Evolutionary conservation across 1,140 invertebrate species (phyloP), one percentile per base, ranked within the genome.

Genomic region (Andrena cerasifolii): DNA sequence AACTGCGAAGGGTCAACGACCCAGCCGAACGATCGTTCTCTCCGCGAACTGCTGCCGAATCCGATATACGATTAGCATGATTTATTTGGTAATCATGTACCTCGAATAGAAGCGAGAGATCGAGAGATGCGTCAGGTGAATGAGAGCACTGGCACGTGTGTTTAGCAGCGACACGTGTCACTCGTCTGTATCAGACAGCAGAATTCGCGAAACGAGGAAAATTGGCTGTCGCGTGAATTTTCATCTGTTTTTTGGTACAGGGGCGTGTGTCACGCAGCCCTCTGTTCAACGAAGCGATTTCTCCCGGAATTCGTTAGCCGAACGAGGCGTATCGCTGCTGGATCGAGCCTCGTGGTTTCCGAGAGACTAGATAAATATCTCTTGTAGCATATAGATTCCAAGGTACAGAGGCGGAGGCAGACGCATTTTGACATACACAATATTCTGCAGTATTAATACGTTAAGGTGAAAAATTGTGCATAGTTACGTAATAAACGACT

Each of bases 361-460:
- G 47, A 45, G 54, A 66, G 83, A 84, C 67, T 84, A 85, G 82
- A 68, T 67, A 80, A 67, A 74, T 85, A 85, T 80, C 73, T 85
- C 80, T 82, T 83, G 80, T 81, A 86, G 78, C 43, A 78, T 81
- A 83, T 80, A 83, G 80, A 12, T n/a, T 65, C 54, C 59, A 43
- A 70, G 16, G n/a, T 61, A 77, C 40, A 31, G 24, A 49, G 28
- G 28, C 24, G 24, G 12, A 45, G 33, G 62, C 62, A 54, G 78
- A 70, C 65, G 49, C 66, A 63, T 82, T 80, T 80, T 83, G 79
- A 78, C 76, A 84, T 86, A 87, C 86, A 86, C 79, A 85, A 90
- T 91, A 88, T 91, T 88, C 85, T 89, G 81, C 91, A 92, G 91
- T 92, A 92, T 92, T 92, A 92, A 89, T 91, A 91, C 84, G 83